These are phyloP conservation scores for Phoenicopterus ruber DNA, from an alignment of 2,113 vertebrate species.

Conservation along the genomic window DNA sequence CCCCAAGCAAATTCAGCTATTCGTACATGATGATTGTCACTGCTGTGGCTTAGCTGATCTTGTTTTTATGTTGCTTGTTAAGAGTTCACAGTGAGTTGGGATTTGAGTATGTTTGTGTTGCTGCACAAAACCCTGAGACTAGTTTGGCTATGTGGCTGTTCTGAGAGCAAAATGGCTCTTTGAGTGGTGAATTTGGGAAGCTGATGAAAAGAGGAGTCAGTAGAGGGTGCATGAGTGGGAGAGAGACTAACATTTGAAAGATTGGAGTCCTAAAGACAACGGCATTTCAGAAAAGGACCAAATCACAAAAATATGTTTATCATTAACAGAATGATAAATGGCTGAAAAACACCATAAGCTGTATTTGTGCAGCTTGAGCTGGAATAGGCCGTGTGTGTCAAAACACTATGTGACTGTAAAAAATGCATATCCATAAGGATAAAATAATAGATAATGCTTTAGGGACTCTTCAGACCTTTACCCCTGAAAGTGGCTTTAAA, in stretches of 20 bases:
- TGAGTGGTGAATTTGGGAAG: background rate
- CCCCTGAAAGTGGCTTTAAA: background rate
- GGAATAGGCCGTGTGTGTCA: background rate
- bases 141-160: background rate
- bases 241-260: background rate
- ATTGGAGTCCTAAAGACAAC: background rate
- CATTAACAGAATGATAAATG: background rate
- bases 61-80: background rate
- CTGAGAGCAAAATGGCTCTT: background rate
- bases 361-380: background rate
- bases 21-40: background rate
- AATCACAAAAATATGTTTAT: background rate
- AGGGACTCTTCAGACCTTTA: background rate
- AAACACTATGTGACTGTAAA: background rate
- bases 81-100: background rate
- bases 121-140: background rate
- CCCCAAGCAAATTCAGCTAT: background rate
- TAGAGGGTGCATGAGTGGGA: background rate
- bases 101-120: background rate
- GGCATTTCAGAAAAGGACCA: background rate
- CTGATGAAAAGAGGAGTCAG: background rate
- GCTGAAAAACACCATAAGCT: background rate
- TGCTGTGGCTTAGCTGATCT: background rate
- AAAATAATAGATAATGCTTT: background rate
- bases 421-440: background rate